Evolutionary conservation across 2,888 invertebrate genomes (phyloP), one percentile per base, ranked within the genome.

Genomic region (Lithophane ornitopus): DNA sequence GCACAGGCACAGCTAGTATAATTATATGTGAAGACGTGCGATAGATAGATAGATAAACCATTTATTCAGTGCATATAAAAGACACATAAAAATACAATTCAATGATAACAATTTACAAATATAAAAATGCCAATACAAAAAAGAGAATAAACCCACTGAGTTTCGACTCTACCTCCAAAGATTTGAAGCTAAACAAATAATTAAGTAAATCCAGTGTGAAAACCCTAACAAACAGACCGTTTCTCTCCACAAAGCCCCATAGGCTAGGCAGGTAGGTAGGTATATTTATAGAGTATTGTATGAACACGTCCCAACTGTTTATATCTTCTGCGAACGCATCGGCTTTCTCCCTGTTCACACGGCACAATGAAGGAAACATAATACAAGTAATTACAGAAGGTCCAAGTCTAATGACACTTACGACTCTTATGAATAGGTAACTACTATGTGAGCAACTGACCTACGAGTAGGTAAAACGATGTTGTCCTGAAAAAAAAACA

Each of bases 331-430:
- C 82, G 82, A 88, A 86, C 77, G 80, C 87, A 85, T 90, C 87
- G 74, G 88, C 92, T 92, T 91, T 92, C 92, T 88, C 89, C 84
- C 68, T 89, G 90, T 87, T 89, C 89, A 90, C 88, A 74, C 70
- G 78, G 69, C 86, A 90, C 90, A 89, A 89, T 91, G 86, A 66
- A 70, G 61, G 22, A 19, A 22, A 54, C 58, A 12, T 16, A 0
- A n/a, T 28, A 28, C 9, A 54, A 19, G 28, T 22, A 39, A n/a
- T 14, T 7, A 7, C 0, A 83, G 70, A 84, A 83, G 80, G 52
- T 62, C 2, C 41, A 76, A 3, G 12, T 14, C 3, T 4, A 54
- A 14, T n/a, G 22, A 59, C 2, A 14, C 1, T 4, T 34, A 54
- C 14, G 11, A 49, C 2, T n/a, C 1, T 8, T 28, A 28, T 19